Conservation (phyloP, 2,888 invertebrate genomes). For the Eristalis pertinax region DNA sequence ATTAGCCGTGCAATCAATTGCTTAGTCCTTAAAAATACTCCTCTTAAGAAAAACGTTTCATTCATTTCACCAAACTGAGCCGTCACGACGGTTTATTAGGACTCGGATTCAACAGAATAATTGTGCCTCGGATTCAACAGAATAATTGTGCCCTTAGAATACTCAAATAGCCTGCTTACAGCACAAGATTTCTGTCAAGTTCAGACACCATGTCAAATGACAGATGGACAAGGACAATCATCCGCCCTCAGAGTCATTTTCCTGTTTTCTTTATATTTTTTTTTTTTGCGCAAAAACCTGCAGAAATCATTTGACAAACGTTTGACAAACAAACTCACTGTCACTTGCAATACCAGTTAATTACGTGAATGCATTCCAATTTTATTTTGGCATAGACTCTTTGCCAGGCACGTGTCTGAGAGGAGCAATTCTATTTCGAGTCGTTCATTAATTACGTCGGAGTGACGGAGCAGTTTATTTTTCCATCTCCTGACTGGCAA, state of each 20-base stretch:
- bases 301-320: conserved; percentile 3
- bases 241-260: not conserved
- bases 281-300: not conserved
- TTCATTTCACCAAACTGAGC: not conserved
- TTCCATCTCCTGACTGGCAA: not conserved
- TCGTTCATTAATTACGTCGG: conserved; percentile 34
- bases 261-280: too few relatives aligned
- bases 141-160: not conserved
- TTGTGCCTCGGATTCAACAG: not conserved
- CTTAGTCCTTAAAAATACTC: not conserved
- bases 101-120: not conserved
- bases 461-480: conserved; percentile 16
- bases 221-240: not conserved
- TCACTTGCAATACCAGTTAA: conserved; percentile 16
- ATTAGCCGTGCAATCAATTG: not conserved
- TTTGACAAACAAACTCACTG: conserved; percentile 19
- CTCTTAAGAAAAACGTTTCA: not conserved
- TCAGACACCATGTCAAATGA: not conserved
- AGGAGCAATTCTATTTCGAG: not conserved
- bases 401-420: conserved; percentile 30
- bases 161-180: conserved; percentile 8
- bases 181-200: conserved; percentile 3
- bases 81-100: not conserved
- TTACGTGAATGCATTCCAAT: conserved; percentile 5
- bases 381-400: not conserved